Percentiles rank a stretch among this genome's conserved stretches.
These are phyloP conservation scores for Sepiola atlantica DNA, from an alignment of 2,888 invertebrate species.

Conservation along the genomic window DNA sequence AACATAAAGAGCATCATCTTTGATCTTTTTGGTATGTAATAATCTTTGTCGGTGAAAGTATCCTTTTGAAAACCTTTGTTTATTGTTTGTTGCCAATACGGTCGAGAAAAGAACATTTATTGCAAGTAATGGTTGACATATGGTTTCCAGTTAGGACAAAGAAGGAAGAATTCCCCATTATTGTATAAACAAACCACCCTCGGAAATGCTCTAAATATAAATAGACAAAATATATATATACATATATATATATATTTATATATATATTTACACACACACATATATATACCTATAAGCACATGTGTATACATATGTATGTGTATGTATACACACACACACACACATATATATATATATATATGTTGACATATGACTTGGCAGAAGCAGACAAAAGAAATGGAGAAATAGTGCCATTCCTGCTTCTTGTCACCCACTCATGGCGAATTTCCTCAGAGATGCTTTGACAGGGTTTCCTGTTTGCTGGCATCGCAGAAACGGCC, in stretches of 20 bases:
- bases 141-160: neutral
- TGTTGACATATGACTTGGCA: constrained; percentile 16
- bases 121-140: neutral
- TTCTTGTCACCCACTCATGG: constrained; percentile 32
- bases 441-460: constrained; percentile 15
- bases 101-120: neutral
- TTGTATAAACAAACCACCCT: constrained; percentile 22
- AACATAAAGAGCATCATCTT: neutral
- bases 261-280: too few species aligned
- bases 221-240: constrained; percentile 18
- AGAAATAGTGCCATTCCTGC: constrained; percentile 21
- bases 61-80: neutral
- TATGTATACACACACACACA: too few species aligned
- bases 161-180: neutral
- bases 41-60: neutral
- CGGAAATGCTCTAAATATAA: constrained; percentile 1
- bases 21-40: neutral
- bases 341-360: too few species aligned
- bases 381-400: constrained; percentile 32
- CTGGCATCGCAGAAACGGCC: constrained; percentile 19
- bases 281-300: too few species aligned
- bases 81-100: neutral
- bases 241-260: too few species aligned
- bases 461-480: constrained; percentile 32
- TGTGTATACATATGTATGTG: too few species aligned